Evolutionary conservation across 1,140 invertebrate genomes (phyloP), one percentile per base, ranked within the genome.

Genomic region (Oryctes rhinoceros): DNA sequence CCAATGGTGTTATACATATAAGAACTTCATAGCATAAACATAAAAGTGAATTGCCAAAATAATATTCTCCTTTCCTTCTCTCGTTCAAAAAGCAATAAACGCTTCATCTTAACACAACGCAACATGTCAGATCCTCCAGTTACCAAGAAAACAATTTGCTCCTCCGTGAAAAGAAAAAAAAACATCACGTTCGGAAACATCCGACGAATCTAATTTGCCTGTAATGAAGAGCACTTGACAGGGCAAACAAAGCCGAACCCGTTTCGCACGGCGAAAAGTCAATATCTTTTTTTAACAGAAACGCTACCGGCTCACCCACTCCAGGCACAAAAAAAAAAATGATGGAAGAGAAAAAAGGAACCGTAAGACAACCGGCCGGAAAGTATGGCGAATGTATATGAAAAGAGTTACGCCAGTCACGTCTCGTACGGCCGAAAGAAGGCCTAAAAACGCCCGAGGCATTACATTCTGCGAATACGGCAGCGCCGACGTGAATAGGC

Each of bases 201-300:
- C 53, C 15, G 7, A 3, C 53, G n/a, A 59, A 59, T 59, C 53
- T 59, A 59, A 59, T 59, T 59, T 59, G 18, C 53, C 53, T 6
- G 53, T 59, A 59, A 59, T 59, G 53, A 59, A 59, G 53, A 59
- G 53, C 53, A 59, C 53, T 59, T 59, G 13, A 20, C 53, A n/a
- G 53, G n/a, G 18, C 53, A 59, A 59, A 59, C 53, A 59, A 59
- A 59, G 18, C 15, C 13, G 3, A 59, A 59, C 53, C 18, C 53
- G 53, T 59, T 59, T 59, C 18, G 53, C 53, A 30, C 53, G 53
- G 53, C 53, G 18, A 59, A 59, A 59, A 59, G 53, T 59, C 53
- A n/a, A 59, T 59, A 59, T 59, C 53, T 59, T n/a, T 59, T 30
- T 59, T 59, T 59, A 59, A 59, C n/a, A 59, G 53, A 59, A 59